Base-by-base conservation (phyloP, 2,113 vertebrate genomes). In the Myotis brandtii region DNA sequence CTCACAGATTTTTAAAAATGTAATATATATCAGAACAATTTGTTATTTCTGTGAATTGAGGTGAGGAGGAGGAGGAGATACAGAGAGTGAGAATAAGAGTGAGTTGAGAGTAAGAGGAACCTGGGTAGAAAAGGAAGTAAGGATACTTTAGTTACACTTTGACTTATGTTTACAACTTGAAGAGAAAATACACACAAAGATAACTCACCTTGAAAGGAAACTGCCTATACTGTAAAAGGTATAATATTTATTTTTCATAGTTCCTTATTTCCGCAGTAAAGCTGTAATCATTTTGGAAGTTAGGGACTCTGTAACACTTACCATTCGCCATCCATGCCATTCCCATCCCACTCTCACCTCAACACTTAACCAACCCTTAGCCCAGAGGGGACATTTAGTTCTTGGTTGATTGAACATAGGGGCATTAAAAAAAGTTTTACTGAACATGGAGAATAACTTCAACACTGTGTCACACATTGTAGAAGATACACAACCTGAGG, bases 111-210 rank as follows among this genome's bases (percentile, higher is more conserved):
- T 6, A 0, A 13, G 30, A 80, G 27, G 12, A 59, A 73, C 32
- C 43, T 54, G 17, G 66, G 14, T 75, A 80, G 79, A 59, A 97
- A 72, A 30, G 16, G 27, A 40, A 40, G 16, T 23, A 72, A 43
- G 20, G 9, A 77, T 25, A 86, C 10, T 86, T 95, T 50, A 88
- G 37, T 86, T 76, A 88, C 18, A 96, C 59, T 96, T 90, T 91
- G 1, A 84, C 75, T 70, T 66, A 56, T 30, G 14, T 54, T 96
- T 95, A 89, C 6, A 32, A 92, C 16, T 80, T 91, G 13, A 94
- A 91, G 40, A 62, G 72, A 89, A 95, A 67, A 64, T 46, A 1
- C 46, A 64, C n/a, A 72, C 73, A 73, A 89, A 73, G 52, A 23
- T 66, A 95, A 86, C 30, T 82, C n/a, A 89, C 52, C 12, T 54